A percentile compares a stretch with the other conserved stretches of the same genome.
phyloP scores from a whole-genome alignment of 1,140 invertebrate genomes.

The Cyphomyrmex costatus region DNA sequence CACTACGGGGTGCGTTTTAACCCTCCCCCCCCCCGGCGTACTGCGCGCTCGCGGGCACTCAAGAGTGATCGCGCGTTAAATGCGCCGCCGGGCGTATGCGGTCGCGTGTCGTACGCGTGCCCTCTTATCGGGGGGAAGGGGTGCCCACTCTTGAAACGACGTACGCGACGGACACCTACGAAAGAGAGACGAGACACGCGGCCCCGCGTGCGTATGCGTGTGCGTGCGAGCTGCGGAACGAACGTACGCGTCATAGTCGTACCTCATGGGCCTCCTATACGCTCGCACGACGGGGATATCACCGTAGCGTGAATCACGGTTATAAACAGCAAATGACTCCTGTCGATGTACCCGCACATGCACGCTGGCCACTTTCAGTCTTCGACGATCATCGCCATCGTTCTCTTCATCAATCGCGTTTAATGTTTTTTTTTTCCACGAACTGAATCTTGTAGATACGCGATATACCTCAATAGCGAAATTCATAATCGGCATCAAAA shows the following conservation, averaged over 20 bases:
- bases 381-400: constrained; percentile 36
- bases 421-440: not conserved
- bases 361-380: constrained; percentile 68
- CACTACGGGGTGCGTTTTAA: constrained; percentile 47
- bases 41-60: constrained; percentile 80
- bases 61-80: constrained; percentile 87
- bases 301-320: constrained; percentile 64
- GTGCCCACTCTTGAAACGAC: constrained; percentile 33
- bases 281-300: constrained; percentile 36
- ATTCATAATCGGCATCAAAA: not conserved
- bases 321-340: constrained; percentile 58
- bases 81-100: constrained; percentile 83
- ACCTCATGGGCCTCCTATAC: constrained; percentile 28
- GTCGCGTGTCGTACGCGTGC: constrained; percentile 85
- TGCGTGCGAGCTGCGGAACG: constrained; percentile 46
- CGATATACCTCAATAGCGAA: not conserved
- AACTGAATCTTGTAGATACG: not conserved
- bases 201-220: not conserved
- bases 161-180: constrained; percentile 60
- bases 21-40: constrained; percentile 62
- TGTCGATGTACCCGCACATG: constrained; percentile 21
- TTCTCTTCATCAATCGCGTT: not conserved
- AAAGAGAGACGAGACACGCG: constrained; percentile 62
- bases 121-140: constrained; percentile 48
- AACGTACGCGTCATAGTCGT: constrained; percentile 23